These are phyloP conservation scores for Mobula hypostoma DNA, from an alignment of 2,113 vertebrate genomes.

Conservation along the genomic window DNA sequence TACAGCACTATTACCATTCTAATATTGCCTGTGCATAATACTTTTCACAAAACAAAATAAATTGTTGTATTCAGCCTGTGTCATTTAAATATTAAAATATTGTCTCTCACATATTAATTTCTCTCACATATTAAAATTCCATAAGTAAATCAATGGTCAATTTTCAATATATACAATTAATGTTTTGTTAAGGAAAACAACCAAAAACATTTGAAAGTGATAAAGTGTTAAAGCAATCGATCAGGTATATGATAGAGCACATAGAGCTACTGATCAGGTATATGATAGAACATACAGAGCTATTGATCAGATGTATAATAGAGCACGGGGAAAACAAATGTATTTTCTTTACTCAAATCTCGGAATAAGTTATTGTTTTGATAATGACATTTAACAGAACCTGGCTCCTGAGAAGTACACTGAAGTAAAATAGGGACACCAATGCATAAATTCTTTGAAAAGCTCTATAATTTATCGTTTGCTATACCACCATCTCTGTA, in stretches of 20 bases:
- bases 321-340: not conserved
- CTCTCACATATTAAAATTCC: not conserved
- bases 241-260: not conserved
- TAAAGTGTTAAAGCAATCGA: not conserved
- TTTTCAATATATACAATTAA: not conserved
- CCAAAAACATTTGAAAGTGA: not conserved
- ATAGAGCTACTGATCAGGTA: not conserved
- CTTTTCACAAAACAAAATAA: not conserved
- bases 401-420: too few species aligned
- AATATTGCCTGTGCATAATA: not conserved
- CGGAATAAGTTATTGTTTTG: not conserved
- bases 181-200: not conserved
- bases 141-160: not conserved
- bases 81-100: not conserved
- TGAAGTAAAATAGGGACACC: too few species aligned
- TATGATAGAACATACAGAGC: not conserved
- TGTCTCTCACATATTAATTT: not conserved
- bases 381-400: not conserved
- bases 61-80: not conserved
- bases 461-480: not conserved
- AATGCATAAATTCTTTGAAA: not conserved
- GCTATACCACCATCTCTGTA: not conserved
- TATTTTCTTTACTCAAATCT: not conserved
- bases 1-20: not conserved
- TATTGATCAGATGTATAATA: not conserved